Conservation (phyloP, 2,797 vertebrate species). For the Aphelocoma californica region DNA sequence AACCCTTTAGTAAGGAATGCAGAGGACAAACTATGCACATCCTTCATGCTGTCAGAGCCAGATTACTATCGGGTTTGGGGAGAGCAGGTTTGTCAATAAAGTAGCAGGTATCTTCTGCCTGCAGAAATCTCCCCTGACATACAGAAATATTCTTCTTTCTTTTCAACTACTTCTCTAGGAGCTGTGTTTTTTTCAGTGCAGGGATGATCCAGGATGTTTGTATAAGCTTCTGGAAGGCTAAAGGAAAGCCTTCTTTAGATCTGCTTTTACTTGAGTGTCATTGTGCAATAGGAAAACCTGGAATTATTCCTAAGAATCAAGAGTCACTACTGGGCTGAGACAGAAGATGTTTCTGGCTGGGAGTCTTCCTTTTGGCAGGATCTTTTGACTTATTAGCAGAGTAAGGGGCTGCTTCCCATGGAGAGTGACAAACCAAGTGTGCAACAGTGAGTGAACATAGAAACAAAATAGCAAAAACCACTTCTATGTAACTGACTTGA, state of each 20-base stretch:
- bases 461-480: background rate
- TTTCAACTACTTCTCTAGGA: background rate
- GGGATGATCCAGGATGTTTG: conserved; percentile 24
- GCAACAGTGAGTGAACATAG: background rate
- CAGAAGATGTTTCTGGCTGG: background rate
- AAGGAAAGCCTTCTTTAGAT: conserved; percentile 13
- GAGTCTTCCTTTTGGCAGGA: background rate
- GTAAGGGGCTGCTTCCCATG: background rate
- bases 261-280: background rate
- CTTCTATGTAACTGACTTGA: background rate
- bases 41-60: background rate
- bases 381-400: background rate
- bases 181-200: background rate
- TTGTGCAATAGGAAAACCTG: background rate
- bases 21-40: background rate
- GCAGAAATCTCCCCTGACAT: conserved; percentile 12
- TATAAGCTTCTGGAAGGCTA: conserved; percentile 16
- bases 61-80: background rate
- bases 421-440: background rate
- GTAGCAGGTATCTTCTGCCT: conserved; percentile 26
- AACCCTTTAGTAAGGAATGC: background rate
- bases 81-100: conserved; percentile 29
- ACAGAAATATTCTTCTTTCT: conserved; percentile 7
- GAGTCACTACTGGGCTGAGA: background rate
- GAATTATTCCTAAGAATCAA: background rate